Conservation (phyloP, 2,797 vertebrate species). For the Tachyglossus aculeatus region DNA sequence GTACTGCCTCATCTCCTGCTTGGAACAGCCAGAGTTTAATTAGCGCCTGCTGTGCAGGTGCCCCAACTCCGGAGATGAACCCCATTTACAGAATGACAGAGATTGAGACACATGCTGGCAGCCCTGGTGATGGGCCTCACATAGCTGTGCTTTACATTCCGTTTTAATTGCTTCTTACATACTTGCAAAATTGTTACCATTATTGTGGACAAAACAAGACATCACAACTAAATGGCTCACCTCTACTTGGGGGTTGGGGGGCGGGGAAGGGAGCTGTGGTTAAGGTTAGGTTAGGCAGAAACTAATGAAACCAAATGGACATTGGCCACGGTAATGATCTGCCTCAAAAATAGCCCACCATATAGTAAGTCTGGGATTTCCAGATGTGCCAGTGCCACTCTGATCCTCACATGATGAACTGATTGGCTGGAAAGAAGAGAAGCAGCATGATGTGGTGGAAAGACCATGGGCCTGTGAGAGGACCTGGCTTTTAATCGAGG, state of each 20-base stretch:
- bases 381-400: not conserved
- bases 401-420: not conserved
- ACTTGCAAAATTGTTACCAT: too few relatives aligned
- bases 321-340: too few relatives aligned
- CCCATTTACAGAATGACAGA: not conserved
- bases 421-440: not conserved
- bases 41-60: conserved; percentile 1
- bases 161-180: not conserved
- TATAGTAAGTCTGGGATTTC: too few relatives aligned
- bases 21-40: conserved; percentile 1
- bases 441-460: too few relatives aligned
- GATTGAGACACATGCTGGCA: not conserved
- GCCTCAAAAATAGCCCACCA: too few relatives aligned
- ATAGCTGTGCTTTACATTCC: not conserved
- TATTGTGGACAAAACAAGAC: too few relatives aligned
- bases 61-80: not conserved
- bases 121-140: not conserved
- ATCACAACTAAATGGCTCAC: too few relatives aligned
- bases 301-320: too few relatives aligned
- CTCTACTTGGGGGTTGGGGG: too few relatives aligned
- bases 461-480: too few relatives aligned
- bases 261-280: not conserved
- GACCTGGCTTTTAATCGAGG: too few relatives aligned
- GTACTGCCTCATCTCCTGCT: not conserved
- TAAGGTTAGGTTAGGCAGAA: too few relatives aligned